Evolutionary conservation across 2,888 invertebrate species (phyloP), one percentile per base, ranked within the genome.

Genomic region (Blastobasis adustella): DNA sequence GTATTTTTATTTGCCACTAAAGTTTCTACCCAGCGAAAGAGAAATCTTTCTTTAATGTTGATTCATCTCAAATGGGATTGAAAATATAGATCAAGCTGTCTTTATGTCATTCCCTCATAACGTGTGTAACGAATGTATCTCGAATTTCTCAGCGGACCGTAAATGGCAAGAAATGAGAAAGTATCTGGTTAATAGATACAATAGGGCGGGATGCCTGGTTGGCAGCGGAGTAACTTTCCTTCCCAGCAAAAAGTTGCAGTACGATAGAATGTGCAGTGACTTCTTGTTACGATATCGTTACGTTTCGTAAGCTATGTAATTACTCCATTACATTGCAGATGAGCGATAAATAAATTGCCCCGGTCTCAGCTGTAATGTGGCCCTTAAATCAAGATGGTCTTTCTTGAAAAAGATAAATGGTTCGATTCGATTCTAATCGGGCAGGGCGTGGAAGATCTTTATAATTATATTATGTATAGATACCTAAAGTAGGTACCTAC

Each of bases 131-230:
- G 49, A 56, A 56, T 54, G 56, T 49, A 56, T 57, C 55, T 56
- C 42, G 78, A 79, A 82, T 85, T 82, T 85, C 84, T 82, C 79
- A 76, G 74, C 79, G 70, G 71, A 70, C 85, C 82, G 75, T 86
- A 84, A 80, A 86, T 74, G 86, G 87, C 69, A 81, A 73, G 84
- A 82, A 85, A 82, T 82, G 79, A 81, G 87, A 88, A 87, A 88
- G 87, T 85, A 78, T 76, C 73, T 69, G 59, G 73, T 71, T 85
- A 86, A 86, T 86, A 86, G 85, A 86, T 86, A 87, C 87, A 88
- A 88, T 88, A 86, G 87, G 86, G 84, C 82, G 76, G 73, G 73
- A 74, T 65, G 60, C 60, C 62, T 62, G 66, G 59, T 82, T 79
- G 76, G 79, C 77, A 63, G 76, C 72, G 62, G 65, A 64, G 72